Evolutionary conservation across 2,888 invertebrate species (phyloP).

Genomic region (Polyommatus iphigenia): DNA sequence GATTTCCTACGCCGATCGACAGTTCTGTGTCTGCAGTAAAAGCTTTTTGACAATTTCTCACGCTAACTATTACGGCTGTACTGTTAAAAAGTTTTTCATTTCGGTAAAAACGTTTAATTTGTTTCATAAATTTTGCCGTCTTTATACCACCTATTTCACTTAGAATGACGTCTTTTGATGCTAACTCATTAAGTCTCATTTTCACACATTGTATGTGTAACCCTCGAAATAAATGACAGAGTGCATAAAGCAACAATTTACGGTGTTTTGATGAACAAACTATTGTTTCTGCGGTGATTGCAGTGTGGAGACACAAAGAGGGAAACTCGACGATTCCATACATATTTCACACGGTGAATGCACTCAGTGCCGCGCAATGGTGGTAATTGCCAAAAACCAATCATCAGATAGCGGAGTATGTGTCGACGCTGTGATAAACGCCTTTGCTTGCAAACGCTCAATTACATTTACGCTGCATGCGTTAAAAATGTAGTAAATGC

Average conservation of each 20-base stretch:
- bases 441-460: conserved; percentile 71
- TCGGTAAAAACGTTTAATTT: neutral
- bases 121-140: neutral
- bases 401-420: conserved; percentile 78
- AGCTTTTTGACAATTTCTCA: conserved; percentile 72
- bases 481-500: conserved; percentile 1
- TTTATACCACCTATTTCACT: neutral
- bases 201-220: neutral
- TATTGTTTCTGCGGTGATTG: conserved; percentile 41
- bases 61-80: conserved; percentile 50
- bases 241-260: conserved; percentile 22
- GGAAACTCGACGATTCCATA: conserved; percentile 66
- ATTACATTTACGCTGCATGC: conserved; percentile 37
- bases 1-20: conserved; percentile 61
- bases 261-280: conserved; percentile 41
- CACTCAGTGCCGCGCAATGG: conserved; percentile 77
- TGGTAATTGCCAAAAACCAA: conserved; percentile 81
- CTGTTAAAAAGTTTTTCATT: conserved; percentile 26
- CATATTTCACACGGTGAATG: conserved; percentile 79
- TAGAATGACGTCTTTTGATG: neutral
- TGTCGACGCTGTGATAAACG: conserved; percentile 74
- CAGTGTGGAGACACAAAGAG: conserved; percentile 58
- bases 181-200: neutral
- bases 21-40: conserved; percentile 65
- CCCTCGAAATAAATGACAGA: neutral